These are phyloP conservation scores for Eptatretus burgeri DNA, from an alignment of 2,113 vertebrate species.

Conservation along the genomic window DNA sequence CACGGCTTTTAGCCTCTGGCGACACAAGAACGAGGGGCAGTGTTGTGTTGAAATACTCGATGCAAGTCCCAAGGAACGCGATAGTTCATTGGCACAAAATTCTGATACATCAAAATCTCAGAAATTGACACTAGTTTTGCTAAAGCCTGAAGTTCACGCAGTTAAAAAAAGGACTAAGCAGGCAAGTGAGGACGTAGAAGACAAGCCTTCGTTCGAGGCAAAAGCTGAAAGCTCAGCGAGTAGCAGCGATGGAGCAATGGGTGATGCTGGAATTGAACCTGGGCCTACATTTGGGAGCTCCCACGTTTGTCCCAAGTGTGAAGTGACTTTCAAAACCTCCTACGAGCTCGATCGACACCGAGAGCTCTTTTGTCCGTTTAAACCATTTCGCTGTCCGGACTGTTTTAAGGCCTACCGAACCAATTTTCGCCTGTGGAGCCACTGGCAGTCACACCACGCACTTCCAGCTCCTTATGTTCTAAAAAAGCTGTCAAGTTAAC, in stretches of 20 bases:
- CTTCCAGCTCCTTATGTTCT: too few species aligned
- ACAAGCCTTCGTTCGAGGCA: not conserved
- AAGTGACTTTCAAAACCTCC: not conserved
- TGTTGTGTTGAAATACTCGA: too few species aligned
- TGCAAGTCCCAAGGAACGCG: too few species aligned
- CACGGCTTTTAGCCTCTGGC: constrained; percentile 4
- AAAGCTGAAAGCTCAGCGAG: not conserved
- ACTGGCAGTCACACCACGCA: not conserved
- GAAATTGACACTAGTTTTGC: too few species aligned
- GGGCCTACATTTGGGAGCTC: not conserved
- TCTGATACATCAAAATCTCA: too few species aligned
- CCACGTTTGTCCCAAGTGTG: not conserved
- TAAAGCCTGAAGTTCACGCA: too few species aligned
- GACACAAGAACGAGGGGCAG: not conserved
- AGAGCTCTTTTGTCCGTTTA: not conserved
- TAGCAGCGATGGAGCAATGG: not conserved
- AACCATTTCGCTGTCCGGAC: not conserved
- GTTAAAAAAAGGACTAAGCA: too few species aligned
- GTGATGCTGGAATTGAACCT: not conserved
- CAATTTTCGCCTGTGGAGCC: constrained; percentile 3
- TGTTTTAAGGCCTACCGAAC: not conserved
- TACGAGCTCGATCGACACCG: not conserved
- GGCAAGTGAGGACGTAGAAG: too few species aligned
- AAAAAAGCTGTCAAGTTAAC: too few species aligned
- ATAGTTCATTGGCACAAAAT: too few species aligned